phyloP scores from a whole-genome alignment of 1,140 invertebrate genomes.

The Zaprionus capensis region DNA sequence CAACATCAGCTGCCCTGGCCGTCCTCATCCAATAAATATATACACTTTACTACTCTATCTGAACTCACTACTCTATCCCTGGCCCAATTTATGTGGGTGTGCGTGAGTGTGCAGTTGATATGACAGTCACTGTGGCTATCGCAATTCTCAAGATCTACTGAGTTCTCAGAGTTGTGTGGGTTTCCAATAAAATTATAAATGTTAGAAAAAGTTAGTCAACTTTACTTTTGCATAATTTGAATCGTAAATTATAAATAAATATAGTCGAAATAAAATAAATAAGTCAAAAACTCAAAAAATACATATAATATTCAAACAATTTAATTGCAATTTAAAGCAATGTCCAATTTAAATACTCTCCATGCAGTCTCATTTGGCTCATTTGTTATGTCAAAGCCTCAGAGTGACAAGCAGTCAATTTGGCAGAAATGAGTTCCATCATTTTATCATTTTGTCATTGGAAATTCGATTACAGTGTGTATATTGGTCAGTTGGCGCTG shows the following conservation, averaged over 20 bases:
- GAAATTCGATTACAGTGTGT: conserved; percentile 15
- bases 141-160: not conserved
- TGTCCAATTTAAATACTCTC: not conserved
- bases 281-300: not conserved
- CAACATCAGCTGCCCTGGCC: conserved; percentile 19
- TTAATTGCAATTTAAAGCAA: not conserved
- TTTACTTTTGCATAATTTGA: not conserved
- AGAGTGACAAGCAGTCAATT: conserved; percentile 24
- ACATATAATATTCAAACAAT: not conserved
- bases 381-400: not conserved
- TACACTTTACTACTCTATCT: conserved; percentile 24
- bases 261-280: too few relatives aligned
- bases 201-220: not conserved
- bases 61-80: not conserved
- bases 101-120: not conserved
- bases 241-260: not conserved
- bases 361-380: not conserved
- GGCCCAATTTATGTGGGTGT: not conserved
- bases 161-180: not conserved
- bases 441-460: not conserved
- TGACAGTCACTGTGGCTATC: conserved; percentile 32
- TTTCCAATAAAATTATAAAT: not conserved
- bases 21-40: conserved; percentile 10
- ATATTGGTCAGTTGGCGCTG: conserved; percentile 14
- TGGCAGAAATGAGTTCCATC: conserved; percentile 12